Conservation (phyloP, 1,140 invertebrate genomes). For the Procambarus virginalis region DNA sequence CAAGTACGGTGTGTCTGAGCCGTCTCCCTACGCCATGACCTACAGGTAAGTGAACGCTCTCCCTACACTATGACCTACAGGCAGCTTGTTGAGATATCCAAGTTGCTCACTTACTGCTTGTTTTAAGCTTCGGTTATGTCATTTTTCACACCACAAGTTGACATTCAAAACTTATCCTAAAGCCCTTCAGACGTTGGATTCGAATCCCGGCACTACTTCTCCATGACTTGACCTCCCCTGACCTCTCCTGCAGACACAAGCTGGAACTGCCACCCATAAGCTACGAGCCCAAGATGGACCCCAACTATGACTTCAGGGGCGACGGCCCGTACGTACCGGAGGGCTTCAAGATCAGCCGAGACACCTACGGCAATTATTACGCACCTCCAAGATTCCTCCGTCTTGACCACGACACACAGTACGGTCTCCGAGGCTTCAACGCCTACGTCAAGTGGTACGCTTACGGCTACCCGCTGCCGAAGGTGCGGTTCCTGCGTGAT, state of each 20-base stretch:
- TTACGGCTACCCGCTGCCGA: constrained; percentile 93
- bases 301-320: constrained; percentile 88
- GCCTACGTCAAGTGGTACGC: constrained; percentile 92
- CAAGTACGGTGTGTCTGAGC: constrained; percentile 96
- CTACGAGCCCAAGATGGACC: constrained; percentile 85
- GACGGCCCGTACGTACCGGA: constrained; percentile 92
- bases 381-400: constrained; percentile 82
- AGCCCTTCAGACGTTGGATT: no score
- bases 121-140: no score
- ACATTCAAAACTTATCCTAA: no score
- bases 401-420: constrained; percentile 88
- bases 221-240: neutral
- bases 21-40: constrained; percentile 89
- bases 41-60: constrained; percentile 74
- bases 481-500: constrained; percentile 91
- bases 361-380: constrained; percentile 85
- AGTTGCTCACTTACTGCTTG: no score
- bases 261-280: constrained; percentile 86
- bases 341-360: constrained; percentile 91
- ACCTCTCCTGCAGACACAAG: constrained; percentile 77
- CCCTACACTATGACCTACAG: no score
- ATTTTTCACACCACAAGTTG: no score
- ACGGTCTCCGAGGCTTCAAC: constrained; percentile 91
- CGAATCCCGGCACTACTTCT: no score
- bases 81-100: no score